Evolutionary conservation across 2,888 invertebrate species (phyloP).

Genomic region (Callimorpha dominula): DNA sequence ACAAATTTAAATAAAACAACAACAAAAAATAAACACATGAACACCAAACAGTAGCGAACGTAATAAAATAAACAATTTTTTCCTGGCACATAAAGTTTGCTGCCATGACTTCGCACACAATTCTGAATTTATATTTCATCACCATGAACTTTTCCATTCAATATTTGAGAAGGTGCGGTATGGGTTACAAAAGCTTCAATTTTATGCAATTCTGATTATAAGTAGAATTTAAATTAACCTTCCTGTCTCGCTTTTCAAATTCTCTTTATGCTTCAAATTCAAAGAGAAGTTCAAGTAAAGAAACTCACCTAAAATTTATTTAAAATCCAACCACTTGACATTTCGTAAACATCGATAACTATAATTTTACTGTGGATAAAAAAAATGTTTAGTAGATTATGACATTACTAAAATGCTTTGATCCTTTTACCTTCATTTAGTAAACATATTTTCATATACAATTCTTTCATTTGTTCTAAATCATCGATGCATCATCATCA

Average conservation of each 20-base stretch:
- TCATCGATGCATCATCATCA: too few relatives aligned
- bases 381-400: too few relatives aligned
- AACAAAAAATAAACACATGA: background rate
- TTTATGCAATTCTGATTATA: constrained; percentile 30
- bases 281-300: constrained; percentile 39
- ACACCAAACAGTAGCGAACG: background rate
- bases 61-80: constrained; percentile 4
- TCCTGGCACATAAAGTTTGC: background rate
- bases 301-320: constrained; percentile 34
- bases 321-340: constrained; percentile 23
- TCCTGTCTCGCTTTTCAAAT: constrained; percentile 38
- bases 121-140: constrained; percentile 11
- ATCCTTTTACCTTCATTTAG: too few relatives aligned
- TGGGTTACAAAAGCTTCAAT: constrained; percentile 31
- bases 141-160: constrained; percentile 25
- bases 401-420: too few relatives aligned
- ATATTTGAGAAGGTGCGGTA: constrained; percentile 14
- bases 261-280: constrained; percentile 49
- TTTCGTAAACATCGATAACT: constrained; percentile 29
- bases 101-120: constrained; percentile 4
- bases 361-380: too few relatives aligned
- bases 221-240: constrained; percentile 62
- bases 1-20: background rate
- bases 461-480: too few relatives aligned
- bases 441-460: too few relatives aligned